Base-by-base conservation (phyloP, 2,888 invertebrate genomes). In the Stramonita haemastoma region DNA sequence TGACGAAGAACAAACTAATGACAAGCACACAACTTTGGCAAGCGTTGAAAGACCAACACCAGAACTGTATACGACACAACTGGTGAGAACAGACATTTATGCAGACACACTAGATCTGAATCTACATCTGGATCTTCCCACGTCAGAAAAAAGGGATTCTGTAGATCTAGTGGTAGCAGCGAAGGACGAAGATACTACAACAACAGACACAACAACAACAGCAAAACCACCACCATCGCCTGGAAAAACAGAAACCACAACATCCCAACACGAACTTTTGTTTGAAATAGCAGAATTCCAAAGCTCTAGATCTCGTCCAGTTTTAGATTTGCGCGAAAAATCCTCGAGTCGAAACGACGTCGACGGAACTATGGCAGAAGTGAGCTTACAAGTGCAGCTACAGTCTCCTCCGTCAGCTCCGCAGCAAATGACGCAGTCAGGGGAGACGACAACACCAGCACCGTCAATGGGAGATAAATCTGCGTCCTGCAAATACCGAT, bases 401-500 rank as follows among this genome's bases (percentile, higher is more conserved):
- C 26, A 73, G 6, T 4, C 73, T n/a, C n/a, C 26, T 11, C 0
- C 73, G 13, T 73, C 73, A 26, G 2, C 29, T 36, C 79, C 19
- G 19, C 46, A 60, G 60, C n/a, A 36, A n/a, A 29, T 22, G 34
- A 46, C 22, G 32, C 60, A n/a, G 46, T 79, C 87, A 32, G 32
- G 60, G 81, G 36, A 36, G 36, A 46, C 81, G 26, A 32, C 79
- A 19, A 34, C 34, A 34, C 15, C 79, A 19, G 46, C 79, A 19
- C 11, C 34, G 79, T 5, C 79, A 5, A 22, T 83, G 26, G 81
- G 6, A 13, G 46, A 70, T 34, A 77, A 79, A 66, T 77, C 87
- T 13, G 85, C 77, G 60, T 92, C 93, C 1, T 93, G 92, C 88
- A 92, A 93, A 34, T 94, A 93, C 88, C 91, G 94, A 79, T 94